Conservation (phyloP, 2,888 invertebrate genomes). For the Campoletis raptor region DNA sequence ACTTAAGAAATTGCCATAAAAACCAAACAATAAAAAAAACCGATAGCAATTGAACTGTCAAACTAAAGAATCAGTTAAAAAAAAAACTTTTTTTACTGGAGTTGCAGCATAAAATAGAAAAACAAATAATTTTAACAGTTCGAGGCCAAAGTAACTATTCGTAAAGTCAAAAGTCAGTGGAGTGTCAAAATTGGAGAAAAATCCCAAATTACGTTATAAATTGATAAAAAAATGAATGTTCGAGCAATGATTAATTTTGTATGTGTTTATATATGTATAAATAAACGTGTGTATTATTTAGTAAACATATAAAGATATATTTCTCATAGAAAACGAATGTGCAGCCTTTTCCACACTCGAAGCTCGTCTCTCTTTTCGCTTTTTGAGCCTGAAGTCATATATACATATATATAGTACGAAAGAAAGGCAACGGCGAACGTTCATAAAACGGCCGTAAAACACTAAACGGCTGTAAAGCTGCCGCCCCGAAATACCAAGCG, state of each 20-base stretch:
- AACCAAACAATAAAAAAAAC: too few relatives aligned
- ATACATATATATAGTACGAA: constrained; percentile 26
- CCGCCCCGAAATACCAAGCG: constrained; percentile 81
- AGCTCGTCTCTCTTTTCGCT: constrained; percentile 19
- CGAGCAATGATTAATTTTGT: not conserved
- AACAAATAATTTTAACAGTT: not conserved
- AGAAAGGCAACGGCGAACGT: constrained; percentile 78
- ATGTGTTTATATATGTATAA: not conserved
- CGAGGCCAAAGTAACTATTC: not conserved
- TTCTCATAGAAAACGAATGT: constrained; percentile 28
- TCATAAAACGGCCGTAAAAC: constrained; percentile 85
- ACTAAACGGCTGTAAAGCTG: constrained; percentile 85
- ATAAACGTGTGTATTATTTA: not conserved
- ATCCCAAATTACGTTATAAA: not conserved
- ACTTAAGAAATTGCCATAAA: too few relatives aligned
- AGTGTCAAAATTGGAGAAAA: not conserved
- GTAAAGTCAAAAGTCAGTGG: not conserved
- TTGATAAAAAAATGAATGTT: not conserved
- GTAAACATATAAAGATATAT: not conserved
- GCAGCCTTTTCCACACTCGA: constrained; percentile 18
- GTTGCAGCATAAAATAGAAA: too few relatives aligned
- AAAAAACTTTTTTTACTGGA: too few relatives aligned
- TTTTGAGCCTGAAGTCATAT: constrained; percentile 16
- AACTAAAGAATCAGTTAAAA: too few relatives aligned
- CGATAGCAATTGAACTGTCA: too few relatives aligned